Evolutionary conservation across 1,140 invertebrate genomes (phyloP).

Genomic region (Saccostrea glomerata): DNA sequence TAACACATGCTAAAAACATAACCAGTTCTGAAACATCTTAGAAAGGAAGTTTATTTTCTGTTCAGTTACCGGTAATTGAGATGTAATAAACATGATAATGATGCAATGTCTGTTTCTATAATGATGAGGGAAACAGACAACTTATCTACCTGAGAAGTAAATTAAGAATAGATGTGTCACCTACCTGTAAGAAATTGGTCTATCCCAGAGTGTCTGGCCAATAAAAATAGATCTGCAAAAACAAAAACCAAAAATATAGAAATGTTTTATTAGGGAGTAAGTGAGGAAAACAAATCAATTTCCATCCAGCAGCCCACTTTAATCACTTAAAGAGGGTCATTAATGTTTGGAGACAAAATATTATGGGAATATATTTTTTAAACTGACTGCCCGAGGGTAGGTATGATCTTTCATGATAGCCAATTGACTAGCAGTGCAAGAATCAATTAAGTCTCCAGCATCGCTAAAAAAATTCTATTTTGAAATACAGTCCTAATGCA

Average conservation of each 20-base stretch:
- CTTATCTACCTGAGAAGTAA: too few species aligned
- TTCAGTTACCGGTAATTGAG: too few species aligned
- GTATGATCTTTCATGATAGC: constrained; percentile 4
- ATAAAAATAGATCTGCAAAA: constrained; percentile 6
- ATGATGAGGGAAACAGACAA: too few species aligned
- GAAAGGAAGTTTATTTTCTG: too few species aligned
- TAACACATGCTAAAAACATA: too few species aligned
- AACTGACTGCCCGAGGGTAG: background rate
- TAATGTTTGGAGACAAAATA: constrained; percentile 15
- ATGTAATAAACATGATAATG: too few species aligned
- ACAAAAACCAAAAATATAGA: background rate
- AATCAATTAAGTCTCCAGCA: background rate
- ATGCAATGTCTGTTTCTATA: too few species aligned
- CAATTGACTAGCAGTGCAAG: background rate
- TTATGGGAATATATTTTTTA: constrained; percentile 10
- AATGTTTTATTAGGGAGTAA: background rate
- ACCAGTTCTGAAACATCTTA: too few species aligned
- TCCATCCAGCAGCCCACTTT: background rate
- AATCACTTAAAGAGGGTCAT: constrained; percentile 31
- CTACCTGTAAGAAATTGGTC: background rate
- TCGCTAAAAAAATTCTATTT: background rate
- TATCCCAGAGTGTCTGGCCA: background rate
- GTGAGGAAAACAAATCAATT: constrained; percentile 34
- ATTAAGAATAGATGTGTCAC: too few species aligned
- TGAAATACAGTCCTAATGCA: background rate